Evolutionary conservation across 1,140 invertebrate species (phyloP), one percentile per base, ranked within the genome.

Genomic region (Zaprionus nigranus): DNA sequence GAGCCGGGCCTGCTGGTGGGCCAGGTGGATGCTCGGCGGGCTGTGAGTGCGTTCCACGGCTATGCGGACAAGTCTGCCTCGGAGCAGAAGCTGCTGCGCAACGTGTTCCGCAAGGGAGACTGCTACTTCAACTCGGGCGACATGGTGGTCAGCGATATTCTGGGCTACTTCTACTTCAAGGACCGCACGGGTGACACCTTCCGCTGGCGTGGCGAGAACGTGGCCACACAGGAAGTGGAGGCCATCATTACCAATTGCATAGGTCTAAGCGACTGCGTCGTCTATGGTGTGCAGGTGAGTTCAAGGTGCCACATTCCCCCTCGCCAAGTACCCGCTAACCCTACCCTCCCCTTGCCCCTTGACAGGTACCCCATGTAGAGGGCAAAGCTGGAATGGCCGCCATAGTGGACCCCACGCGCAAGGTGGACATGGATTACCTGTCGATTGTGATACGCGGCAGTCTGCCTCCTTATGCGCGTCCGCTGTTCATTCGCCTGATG

Each of bases 131-230:
- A 98, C 81, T 97, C 98, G 9, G 98, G 98, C 69, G 99, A 99
- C 94, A 95, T 99, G 77, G 93, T 99, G 43, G 95, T 97, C 1
- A 96, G 96, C 95, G 98, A 99, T 92, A 96, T 98, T 56, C 95
- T 96, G 43, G 98, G 98, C 5, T 99, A 98, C 92, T 96, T 98
- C 83, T 99, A 98, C 93, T 99, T 99, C 93, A 97, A 96, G 81
- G 98, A 99, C 92, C 95, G 99, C 78, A 98, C 97, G 17, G 98
- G 98, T 12, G 98, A 99, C 91, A 99, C 98, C 1, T 99, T 97
- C 92, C 96, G 98, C 78, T 97, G 96, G 96, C 95, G 96, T 69
- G 98, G 98, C 30, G 99, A 99, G 93, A 99, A 99, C 92, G 98
- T 99, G 0, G 97, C 98, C 0, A 99, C 99, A 6, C 95, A 96